These are phyloP conservation scores for Delichon dasypus DNA, from an alignment of 2,797 vertebrate genomes.

Conservation along the genomic window DNA sequence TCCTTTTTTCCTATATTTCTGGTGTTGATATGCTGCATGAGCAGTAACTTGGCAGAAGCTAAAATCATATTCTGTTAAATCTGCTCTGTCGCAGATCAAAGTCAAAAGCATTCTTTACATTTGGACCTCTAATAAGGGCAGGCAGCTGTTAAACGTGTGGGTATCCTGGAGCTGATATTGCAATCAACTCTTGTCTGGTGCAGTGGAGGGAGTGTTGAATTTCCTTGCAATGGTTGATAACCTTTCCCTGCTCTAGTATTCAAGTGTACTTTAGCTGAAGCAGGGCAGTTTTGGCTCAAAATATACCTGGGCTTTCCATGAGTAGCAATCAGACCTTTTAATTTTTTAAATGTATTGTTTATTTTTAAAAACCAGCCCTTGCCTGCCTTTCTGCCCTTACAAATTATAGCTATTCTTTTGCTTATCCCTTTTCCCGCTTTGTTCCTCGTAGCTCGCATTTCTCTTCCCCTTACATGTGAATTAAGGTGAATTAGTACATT, in stretches of 20 bases:
- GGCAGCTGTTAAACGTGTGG: neutral
- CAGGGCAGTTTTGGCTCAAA: neutral
- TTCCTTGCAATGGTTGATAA: neutral
- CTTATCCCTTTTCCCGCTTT: neutral
- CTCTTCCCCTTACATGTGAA: neutral
- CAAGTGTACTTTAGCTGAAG: neutral
- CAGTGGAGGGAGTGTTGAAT: neutral
- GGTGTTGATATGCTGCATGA: neutral
- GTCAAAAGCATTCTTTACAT: neutral
- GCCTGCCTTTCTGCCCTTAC: neutral
- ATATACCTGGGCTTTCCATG: neutral
- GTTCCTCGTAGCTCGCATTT: neutral
- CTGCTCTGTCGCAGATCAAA: neutral
- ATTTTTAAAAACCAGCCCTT: neutral
- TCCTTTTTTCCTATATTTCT: neutral
- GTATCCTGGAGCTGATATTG: neutral
- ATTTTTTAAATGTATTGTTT: neutral
- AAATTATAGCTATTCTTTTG: neutral
- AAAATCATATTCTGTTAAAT: neutral
- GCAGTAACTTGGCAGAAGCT: neutral
- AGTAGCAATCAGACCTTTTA: neutral
- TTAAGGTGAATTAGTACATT: neutral
- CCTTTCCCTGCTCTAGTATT: neutral
- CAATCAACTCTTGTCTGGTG: neutral
- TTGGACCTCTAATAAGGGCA: neutral